Base-by-base conservation (phyloP, 2,888 invertebrate species). In the Cancer borealis region DNA sequence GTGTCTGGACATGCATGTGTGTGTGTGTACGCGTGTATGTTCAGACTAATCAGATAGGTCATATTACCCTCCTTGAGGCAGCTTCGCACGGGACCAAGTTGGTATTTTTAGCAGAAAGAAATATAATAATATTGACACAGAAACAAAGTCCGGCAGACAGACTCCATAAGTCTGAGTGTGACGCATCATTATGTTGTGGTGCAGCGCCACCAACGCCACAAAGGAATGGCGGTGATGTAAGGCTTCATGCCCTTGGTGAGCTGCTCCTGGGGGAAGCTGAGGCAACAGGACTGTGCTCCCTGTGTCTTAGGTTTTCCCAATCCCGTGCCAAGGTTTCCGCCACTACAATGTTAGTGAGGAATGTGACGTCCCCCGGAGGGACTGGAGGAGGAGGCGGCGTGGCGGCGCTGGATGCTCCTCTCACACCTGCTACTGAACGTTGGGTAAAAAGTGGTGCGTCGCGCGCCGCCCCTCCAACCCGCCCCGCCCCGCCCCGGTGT, bases 11-110 rank as follows among this genome's bases (percentile, higher is more conserved):
- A 14, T 79, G 79, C 12, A 12, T 79, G 79, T 14, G 12, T 79
- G 79, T 79, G 79, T 79, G 79, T 39, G 39, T 39, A 39, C 10
- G 26, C 30, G 79, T 79, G 88, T 88, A 30, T 88, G 88, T 88
- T 88, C 17, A 46, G 46, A n/a, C 30, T 79, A 30, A 79, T 79
- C 79, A 79, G 30, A 30, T 26, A 79, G 79, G 79, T 26, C 79
- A 30, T n/a, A 66, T 66, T 66, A 66, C 66, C n/a, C 66, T 66
- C 3, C 66, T 21, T 66, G 17, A 66, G 14, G 21, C n/a, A 21
- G 66, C 66, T 14, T 66, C 1, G 66, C 66, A 21, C n/a, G 66
- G 79, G 30, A 79, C 30, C 6, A 79, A 79, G 79, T 26, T 0
- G 79, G 79, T 30, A 30, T 26, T 79, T 79, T 79, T 6, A 12